Evolutionary conservation across 2,113 vertebrate genomes (phyloP), one percentile per base, ranked within the genome.

Genomic region (Gorsachius goisagi): DNA sequence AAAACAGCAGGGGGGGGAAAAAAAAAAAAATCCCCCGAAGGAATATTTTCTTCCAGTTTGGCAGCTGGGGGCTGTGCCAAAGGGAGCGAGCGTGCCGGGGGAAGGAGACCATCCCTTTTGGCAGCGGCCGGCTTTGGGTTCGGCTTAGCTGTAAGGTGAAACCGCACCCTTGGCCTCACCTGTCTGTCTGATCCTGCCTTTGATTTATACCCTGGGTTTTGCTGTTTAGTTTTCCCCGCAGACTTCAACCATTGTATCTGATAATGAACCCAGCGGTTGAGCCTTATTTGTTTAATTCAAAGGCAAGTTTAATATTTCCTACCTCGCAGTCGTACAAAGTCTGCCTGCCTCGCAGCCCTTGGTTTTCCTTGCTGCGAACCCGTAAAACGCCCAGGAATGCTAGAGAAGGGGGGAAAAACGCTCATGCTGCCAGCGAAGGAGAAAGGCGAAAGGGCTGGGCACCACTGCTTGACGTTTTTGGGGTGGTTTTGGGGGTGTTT

Each of bases 341-440:
- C 59, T 30, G 37, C 58, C 55, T 75, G 85, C 88, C 60, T 75
- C 0, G 0, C 47, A 49, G 62, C 33, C 56, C 3, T 6, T 7
- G 33, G 56, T 53, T 82, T 82, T 75, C 41, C 73, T 90, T 13
- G 14, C 17, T 33, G 28, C 2, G 3, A 76, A 32, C 28, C 72
- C 9, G 3, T 63, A 27, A 59, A 88, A 47, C 22, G 3, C 52
- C 75, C 16, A 22, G 63, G 35, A 53, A 17, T 0, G 2, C 39
- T 12, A 14, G 47, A 13, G 8, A 9, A 63, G 56, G 27, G 33
- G 15, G 6, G 5, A 15, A 22, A 68, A 53, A 59, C 2, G 15
- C 32, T 60, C 0, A 0, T 37, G 44, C 18, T 0, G 2, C 2
- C 52, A 62, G 26, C 1, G 7, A 17, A 49, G 30, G 35, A 32